Evolutionary conservation across 2,113 vertebrate genomes (phyloP).

Genomic region (Vulpes ferrilata): DNA sequence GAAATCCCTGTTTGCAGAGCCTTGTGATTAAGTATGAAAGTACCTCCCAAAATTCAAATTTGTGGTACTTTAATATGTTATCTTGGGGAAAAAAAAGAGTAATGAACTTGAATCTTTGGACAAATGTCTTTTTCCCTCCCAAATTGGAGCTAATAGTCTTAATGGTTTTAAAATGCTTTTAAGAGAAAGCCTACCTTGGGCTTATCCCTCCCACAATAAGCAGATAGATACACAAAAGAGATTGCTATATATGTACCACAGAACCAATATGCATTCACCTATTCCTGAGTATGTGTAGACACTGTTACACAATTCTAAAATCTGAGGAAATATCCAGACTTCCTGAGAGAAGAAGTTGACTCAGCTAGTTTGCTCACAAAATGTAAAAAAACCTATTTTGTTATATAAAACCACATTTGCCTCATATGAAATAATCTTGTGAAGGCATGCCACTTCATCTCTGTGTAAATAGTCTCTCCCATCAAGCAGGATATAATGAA

Average conservation of each 20-base stretch:
- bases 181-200: not conserved
- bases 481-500: conserved; percentile 44
- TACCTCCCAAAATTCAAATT: not conserved
- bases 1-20: not conserved
- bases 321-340: not conserved
- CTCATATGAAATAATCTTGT: not conserved
- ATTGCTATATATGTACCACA: not conserved
- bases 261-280: not conserved
- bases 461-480: conserved; percentile 52
- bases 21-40: not conserved
- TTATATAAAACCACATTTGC: not conserved
- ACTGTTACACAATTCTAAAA: not conserved
- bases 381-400: not conserved
- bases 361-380: not conserved
- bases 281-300: not conserved
- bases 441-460: not conserved
- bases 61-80: not conserved
- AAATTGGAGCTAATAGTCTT: not conserved
- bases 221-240: not conserved
- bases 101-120: not conserved
- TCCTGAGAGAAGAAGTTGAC: not conserved
- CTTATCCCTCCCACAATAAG: not conserved
- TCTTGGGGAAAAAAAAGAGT: not conserved
- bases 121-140: not conserved
- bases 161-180: not conserved